Conservation (phyloP, 2,113 vertebrate species). For the Dipodomys merriami region DNA sequence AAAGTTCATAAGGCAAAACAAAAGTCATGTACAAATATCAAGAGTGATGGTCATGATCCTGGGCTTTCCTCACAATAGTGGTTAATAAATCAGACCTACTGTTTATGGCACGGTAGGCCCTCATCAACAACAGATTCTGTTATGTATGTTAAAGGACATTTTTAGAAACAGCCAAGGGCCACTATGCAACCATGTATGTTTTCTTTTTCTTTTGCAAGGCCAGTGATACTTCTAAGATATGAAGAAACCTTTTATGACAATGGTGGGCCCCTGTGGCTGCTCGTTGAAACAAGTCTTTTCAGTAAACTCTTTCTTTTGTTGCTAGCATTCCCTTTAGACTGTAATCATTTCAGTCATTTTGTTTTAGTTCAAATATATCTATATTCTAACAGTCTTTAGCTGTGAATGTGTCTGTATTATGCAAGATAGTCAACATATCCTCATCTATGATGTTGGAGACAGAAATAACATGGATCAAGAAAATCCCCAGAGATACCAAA, state of each 20-base stretch:
- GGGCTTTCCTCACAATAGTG: slow-evolving; percentile 13
- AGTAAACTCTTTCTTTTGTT: background rate
- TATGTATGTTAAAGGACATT: background rate
- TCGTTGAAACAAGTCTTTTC: background rate
- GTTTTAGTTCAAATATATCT: slow-evolving; percentile 37
- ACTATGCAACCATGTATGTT: background rate
- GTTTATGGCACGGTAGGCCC: background rate
- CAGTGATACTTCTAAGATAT: background rate
- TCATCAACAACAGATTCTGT: slow-evolving; percentile 11
- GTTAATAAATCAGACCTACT: background rate
- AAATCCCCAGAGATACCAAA: slow-evolving; percentile 69
- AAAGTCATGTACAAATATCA: slow-evolving; percentile 28
- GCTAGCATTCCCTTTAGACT: background rate
- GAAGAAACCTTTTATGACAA: background rate
- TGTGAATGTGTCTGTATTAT: background rate
- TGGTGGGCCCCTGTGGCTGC: background rate
- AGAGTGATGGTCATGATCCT: background rate
- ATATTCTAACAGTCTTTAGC: slow-evolving; percentile 2
- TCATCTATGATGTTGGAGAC: background rate
- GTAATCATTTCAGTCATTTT: slow-evolving; percentile 26
- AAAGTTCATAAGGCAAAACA: too few relatives aligned
- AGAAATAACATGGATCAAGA: slow-evolving; percentile 61
- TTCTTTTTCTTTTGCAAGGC: background rate
- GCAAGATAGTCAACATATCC: background rate
- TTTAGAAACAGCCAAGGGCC: background rate